Percentiles rank a stretch among this genome's conserved stretches.
phyloP scores from a whole-genome alignment of 1,140 invertebrate genomes.

The Drosophila kanapiae region DNA sequence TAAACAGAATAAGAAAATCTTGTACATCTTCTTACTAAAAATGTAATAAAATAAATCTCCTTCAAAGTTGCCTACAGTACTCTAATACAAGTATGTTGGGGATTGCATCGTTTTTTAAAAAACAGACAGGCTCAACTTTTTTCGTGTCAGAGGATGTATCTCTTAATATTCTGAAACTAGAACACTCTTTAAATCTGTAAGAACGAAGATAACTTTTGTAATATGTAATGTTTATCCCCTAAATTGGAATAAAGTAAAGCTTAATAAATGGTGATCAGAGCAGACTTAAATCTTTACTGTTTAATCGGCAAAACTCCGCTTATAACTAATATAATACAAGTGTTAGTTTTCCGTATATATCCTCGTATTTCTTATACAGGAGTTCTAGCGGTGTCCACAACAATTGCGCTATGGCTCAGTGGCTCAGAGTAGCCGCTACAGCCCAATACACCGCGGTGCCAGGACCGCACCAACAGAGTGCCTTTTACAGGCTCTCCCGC shows the following conservation, averaged over 20 bases:
- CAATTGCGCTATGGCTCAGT: slow-evolving; percentile 46
- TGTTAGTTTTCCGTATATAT: neutral
- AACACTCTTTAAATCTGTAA: neutral
- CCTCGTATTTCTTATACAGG: neutral
- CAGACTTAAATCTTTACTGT: too few species aligned
- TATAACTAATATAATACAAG: neutral
- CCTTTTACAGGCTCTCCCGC: slow-evolving; percentile 18
- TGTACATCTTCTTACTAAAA: neutral
- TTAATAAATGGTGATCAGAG: neutral
- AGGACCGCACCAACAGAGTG: neutral
- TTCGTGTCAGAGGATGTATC: too few species aligned
- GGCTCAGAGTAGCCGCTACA: slow-evolving; percentile 17
- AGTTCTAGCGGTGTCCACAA: slow-evolving; percentile 26
- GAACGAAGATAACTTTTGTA: neutral
- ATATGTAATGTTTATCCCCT: neutral
- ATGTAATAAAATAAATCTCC: too few species aligned
- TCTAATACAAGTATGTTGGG: too few species aligned
- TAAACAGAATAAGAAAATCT: neutral
- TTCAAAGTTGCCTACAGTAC: too few species aligned
- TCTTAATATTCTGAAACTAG: neutral
- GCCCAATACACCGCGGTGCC: slow-evolving; percentile 2
- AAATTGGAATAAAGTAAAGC: neutral
- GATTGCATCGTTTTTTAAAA: too few species aligned
- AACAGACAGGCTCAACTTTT: neutral
- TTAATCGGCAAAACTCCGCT: too few species aligned